Evolutionary conservation across 2,888 invertebrate genomes (phyloP), one percentile per base, ranked within the genome.

Genomic region (Venusia cambrica): DNA sequence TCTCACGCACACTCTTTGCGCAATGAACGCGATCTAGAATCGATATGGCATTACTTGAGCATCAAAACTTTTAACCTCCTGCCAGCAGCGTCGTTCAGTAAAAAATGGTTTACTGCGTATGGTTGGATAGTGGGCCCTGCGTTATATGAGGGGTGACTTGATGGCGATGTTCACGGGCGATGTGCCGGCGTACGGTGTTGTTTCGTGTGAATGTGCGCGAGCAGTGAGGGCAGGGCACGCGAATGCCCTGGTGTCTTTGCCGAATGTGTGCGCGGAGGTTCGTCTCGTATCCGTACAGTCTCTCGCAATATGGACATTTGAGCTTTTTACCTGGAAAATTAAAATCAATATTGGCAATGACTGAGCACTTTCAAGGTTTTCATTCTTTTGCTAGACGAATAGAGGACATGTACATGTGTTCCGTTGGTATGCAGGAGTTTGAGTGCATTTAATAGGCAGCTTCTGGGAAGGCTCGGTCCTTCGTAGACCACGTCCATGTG

Each of bases 281-380:
- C 67, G 96, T 96, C 90, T 96, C 96, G 78, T 96, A 96, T 49
- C 96, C 96, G 84, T 96, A 96, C 44, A 96, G 89, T 68, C 96
- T 91, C 87, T 96, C 96, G 89, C 96, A 96, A 83, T 94, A 96
- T 66, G 96, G 94, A 85, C 96, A 96, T 88, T 96, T 96, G 68
- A 96, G 88, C 83, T 96, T 96, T 81, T 95, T 96, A 66, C 95
- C 96, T 95, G 89, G 2, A 89, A 88, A 33, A 21, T 3, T 15
- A 21, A 17, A 3, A n/a, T n/a, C n/a, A n/a, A n/a, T n/a, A n/a
- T n/a, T n/a, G n/a, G n/a, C n/a, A n/a, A n/a, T n/a, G n/a, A n/a
- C n/a, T n/a, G n/a, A n/a, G n/a, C n/a, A n/a, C n/a, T n/a, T n/a
- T n/a, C n/a, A n/a, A n/a, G n/a, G n/a, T n/a, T n/a, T n/a, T n/a